Evolutionary conservation across 2,113 vertebrate species (phyloP).

Genomic region (Plestiodon gilberti): DNA sequence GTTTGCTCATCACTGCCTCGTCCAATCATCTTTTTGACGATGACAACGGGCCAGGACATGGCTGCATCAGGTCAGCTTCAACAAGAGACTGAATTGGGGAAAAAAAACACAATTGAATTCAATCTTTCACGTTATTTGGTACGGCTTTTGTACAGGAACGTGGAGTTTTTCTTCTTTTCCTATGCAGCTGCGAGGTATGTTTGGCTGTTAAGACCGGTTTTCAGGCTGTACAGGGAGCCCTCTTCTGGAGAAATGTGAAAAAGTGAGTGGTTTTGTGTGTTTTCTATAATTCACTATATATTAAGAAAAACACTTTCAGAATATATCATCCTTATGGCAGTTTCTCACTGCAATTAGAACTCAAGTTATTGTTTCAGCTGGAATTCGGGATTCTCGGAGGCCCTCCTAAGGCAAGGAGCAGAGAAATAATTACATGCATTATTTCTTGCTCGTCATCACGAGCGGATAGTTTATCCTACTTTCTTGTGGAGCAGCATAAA

Average conservation of each 20-base stretch:
- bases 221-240: slow-evolving; percentile 79
- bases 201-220: slow-evolving; percentile 55
- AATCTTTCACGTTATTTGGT: background rate
- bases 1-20: too few relatives aligned
- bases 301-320: background rate
- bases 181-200: slow-evolving; percentile 48
- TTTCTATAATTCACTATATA: background rate
- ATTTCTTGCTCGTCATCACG: background rate
- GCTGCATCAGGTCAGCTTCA: background rate
- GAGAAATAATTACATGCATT: background rate
- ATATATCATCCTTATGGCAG: background rate
- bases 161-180: background rate
- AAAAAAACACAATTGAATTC: background rate
- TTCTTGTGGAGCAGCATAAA: background rate
- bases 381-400: background rate
- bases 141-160: background rate
- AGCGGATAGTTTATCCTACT: background rate
- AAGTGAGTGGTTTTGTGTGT: background rate
- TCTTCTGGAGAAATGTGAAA: slow-evolving; percentile 81
- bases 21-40: background rate
- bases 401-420: background rate
- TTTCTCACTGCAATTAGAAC: background rate
- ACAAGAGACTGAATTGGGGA: background rate
- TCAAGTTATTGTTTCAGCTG: background rate
- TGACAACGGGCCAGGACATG: background rate